Conservation (phyloP, 2,797 vertebrate species). For the Capromys pilorides region DNA sequence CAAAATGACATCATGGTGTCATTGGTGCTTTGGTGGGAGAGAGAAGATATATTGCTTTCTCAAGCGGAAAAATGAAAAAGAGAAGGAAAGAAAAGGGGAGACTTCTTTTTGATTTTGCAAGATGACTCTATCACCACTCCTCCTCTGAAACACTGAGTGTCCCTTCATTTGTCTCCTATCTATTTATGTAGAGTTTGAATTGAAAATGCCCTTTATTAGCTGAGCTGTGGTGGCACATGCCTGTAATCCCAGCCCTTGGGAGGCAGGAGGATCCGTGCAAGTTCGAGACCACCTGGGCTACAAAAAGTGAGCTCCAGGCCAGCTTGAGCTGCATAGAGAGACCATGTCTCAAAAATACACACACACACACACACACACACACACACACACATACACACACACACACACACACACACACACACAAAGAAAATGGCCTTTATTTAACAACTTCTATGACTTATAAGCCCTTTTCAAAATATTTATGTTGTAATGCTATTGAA, state of each 20-base stretch:
- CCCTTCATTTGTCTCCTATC: neutral
- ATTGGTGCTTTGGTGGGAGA: neutral
- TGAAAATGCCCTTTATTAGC: neutral
- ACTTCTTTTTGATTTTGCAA: rapidly evolving
- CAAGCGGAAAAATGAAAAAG: rapidly evolving
- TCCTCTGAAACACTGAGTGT: neutral
- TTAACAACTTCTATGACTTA: neutral
- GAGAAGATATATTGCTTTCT: neutral
- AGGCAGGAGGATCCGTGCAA: too few species aligned
- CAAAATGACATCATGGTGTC: neutral
- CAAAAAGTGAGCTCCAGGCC: too few species aligned
- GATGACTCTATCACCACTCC: too few species aligned
- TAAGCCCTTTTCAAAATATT: neutral
- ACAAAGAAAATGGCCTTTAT: neutral
- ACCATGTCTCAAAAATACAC: too few species aligned
- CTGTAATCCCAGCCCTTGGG: too few species aligned
- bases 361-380: too few species aligned
- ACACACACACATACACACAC: too few species aligned
- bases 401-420: too few species aligned
- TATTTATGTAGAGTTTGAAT: neutral
- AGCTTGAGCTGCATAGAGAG: too few species aligned
- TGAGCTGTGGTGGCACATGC: too few species aligned
- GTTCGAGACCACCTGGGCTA: too few species aligned
- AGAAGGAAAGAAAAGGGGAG: neutral
- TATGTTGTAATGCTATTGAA: neutral